These are phyloP conservation scores for Coenonympha glycerion DNA, from an alignment of 2,888 invertebrate species.

Conservation along the genomic window DNA sequence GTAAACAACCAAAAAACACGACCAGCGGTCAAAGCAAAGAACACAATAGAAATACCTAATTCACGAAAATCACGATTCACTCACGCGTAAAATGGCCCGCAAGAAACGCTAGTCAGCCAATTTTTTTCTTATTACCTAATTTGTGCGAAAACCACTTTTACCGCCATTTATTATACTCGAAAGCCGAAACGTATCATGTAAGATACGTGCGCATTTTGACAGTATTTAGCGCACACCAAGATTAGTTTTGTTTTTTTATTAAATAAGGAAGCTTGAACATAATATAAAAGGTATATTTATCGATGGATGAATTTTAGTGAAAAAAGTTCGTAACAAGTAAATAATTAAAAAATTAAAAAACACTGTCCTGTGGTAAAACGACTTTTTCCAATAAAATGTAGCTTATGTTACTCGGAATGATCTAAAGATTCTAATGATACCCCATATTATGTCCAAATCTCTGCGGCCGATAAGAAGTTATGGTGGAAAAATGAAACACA, in stretches of 20 bases:
- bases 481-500: too few relatives aligned
- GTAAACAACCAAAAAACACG: conserved; percentile 13
- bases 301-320: too few relatives aligned
- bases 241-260: not conserved
- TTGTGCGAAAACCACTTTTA: conserved; percentile 58
- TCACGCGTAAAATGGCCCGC: conserved; percentile 61
- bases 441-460: too few relatives aligned
- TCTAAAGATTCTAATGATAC: too few relatives aligned
- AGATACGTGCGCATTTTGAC: not conserved
- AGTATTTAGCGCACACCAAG: not conserved
- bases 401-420: too few relatives aligned
- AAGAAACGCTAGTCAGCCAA: conserved; percentile 44
- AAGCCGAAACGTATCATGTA: conserved; percentile 6
- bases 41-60: conserved; percentile 42
- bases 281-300: too few relatives aligned
- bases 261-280: too few relatives aligned
- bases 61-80: conserved; percentile 66
- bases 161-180: conserved; percentile 48
- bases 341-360: too few relatives aligned
- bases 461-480: too few relatives aligned
- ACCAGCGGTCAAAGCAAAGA: conserved; percentile 16
- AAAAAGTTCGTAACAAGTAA: too few relatives aligned
- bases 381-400: too few relatives aligned
- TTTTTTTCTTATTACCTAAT: conserved; percentile 51
- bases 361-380: too few relatives aligned